Evolutionary conservation across 2,888 invertebrate genomes (phyloP), one percentile per base, ranked within the genome.

Genomic region (Vanessa cardui): DNA sequence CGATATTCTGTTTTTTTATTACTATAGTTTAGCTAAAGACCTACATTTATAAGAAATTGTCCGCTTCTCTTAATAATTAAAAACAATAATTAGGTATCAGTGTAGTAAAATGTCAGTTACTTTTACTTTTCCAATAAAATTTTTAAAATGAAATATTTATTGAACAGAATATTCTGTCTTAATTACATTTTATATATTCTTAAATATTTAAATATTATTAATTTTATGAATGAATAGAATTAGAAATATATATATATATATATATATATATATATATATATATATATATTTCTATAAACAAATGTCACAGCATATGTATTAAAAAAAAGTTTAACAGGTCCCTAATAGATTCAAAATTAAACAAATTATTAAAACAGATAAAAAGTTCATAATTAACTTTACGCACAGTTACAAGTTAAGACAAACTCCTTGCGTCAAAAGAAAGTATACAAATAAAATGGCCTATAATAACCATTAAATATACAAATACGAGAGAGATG

Each of bases 391-490:
- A 21, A 45, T 59, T 26, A 46, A n/a, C 44, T 26, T n/a, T 26
- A 45, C 45, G 46, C 59, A 45, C 20, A 59, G 7, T 59, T 20
- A 39, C 12, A 4, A 39, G 21, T 21, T 31, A 26, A 54, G 16
- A 26, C 16, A 54, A 50, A 20, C 20, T 33, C 16, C 16, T 39
- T 39, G 39, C 39, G 39, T 39, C 59, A 45, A 45, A 45, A 45
- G 20, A 26, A 21, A 46, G 45, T 46, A 59, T 45, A 59, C 21
- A 59, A 45, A 58, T 21, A 58, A n/a, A 20, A 59, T 59, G 59
- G 59, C 45, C 44, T 45, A 59, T 59, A 45, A 46, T 59, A 59
- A 59, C 52, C 52, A 31, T 54, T 54, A 31, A 54, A 54, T 16
- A 54, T 31, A 54, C 26, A 39, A 39, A 39, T 39, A 54, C 26